These are phyloP conservation scores for Lutraria rhynchaena DNA, from an alignment of 1,140 invertebrate species.

Conservation along the genomic window DNA sequence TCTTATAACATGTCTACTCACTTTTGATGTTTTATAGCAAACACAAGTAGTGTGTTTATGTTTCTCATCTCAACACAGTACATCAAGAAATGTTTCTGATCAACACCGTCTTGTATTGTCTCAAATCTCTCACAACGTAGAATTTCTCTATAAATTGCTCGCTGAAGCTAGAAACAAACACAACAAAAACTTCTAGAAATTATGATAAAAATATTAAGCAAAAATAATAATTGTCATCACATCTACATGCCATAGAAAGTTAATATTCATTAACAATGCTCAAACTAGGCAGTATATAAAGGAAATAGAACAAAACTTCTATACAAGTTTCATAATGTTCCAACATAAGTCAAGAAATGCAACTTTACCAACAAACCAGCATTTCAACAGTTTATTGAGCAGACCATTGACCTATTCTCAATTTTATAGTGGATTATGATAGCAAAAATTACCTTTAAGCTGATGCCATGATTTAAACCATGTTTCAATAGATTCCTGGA, in stretches of 20 bases:
- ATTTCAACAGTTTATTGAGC: no score
- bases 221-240: not conserved
- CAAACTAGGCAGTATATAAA: not conserved
- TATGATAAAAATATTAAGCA: not conserved
- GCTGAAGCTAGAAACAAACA: conserved; percentile 9
- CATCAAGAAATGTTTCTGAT: conserved; percentile 23
- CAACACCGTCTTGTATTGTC: not conserved
- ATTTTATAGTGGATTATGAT: no score
- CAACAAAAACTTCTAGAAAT: not conserved
- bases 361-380: no score
- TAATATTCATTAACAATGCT: not conserved
- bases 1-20: no score
- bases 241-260: no score
- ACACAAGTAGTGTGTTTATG: conserved; percentile 24
- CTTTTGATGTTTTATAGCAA: conserved; percentile 47
- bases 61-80: conserved; percentile 27
- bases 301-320: not conserved
- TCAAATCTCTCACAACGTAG: conserved; percentile 31
- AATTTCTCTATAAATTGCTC: conserved; percentile 24
- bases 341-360: no score
- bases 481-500: not conserved
- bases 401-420: no score
- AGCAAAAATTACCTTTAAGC: conserved; percentile 2
- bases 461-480: conserved; percentile 19
- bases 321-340: no score